Evolutionary conservation across 37 sponge, comb jelly and placozoan species (phyloP), one percentile per base, ranked within the genome.

Genomic region (Chondrilla cf. caribensis): DNA sequence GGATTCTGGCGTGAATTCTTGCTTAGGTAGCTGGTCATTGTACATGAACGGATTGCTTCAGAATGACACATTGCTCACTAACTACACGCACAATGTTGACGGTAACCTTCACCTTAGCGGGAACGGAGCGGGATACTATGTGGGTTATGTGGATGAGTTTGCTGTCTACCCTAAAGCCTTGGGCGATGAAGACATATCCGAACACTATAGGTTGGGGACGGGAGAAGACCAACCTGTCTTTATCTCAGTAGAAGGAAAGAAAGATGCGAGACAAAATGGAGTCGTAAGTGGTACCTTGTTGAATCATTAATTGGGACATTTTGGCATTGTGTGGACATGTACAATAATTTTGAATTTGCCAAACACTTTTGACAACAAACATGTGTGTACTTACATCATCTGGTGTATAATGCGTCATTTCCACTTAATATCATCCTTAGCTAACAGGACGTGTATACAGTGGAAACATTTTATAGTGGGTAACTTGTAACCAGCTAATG

Each of bases 71-170:
- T 4, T 38, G 7, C 64, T 62, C 6, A 9, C 51, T 26, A 78
- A 79, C 41, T 60, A 73, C 51, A 81, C 33, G 22, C 18, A 57
- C 28, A 21, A 79, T 64, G 29, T 14, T 5, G 9, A 70, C 25
- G 38, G 64, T 15, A 0, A 84, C 18, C 54, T 90, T 29, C 24
- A 22, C 2, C 51, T 90, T 80, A 87, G 90, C 28, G 90, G 90
- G 2, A 72, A 32, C 28, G 41, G 38, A 22, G 41, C 21, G 2
- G 36, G 44, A 18, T 37, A 14, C 43, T 7, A 22, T 73, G 76
- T 36, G 9, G 90, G 90, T 0, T 71, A 72, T 32, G 4, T 89
- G 15, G 93, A 86, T 43, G 92, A 92, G 41, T 40, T 92, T 15
- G 60, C 62, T 14, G 37, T 92, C n/a, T 92, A 88, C 29, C 58